These are phyloP conservation scores for Jacana jacana DNA, from an alignment of 2,113 vertebrate species.

Conservation along the genomic window DNA sequence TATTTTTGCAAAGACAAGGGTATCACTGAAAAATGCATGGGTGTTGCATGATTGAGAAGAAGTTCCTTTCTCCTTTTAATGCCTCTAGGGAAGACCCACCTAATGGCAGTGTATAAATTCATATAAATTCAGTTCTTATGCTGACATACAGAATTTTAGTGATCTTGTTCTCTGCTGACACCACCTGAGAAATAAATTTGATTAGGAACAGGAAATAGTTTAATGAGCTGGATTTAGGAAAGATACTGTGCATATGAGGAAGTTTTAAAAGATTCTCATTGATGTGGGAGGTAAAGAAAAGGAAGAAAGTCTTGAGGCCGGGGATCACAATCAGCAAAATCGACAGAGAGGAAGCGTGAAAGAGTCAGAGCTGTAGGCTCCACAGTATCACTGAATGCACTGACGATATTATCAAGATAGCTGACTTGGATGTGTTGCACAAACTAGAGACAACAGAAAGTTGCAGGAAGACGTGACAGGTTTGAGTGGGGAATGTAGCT, in stretches of 20 bases:
- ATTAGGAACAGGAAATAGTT: background rate
- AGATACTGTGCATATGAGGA: background rate
- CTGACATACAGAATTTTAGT: background rate
- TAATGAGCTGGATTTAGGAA: background rate
- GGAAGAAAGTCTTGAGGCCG: background rate
- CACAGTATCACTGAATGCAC: rapidly evolving
- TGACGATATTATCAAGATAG: background rate
- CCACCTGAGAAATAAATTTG: background rate
- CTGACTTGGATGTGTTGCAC: background rate
- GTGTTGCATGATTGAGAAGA: background rate
- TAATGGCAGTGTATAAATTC: background rate
- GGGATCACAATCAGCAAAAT: background rate
- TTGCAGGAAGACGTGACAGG: background rate
- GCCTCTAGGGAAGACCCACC: background rate
- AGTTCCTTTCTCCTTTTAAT: background rate
- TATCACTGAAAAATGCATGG: background rate
- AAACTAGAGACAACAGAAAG: background rate
- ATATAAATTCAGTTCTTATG: background rate
- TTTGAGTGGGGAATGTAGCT: background rate
- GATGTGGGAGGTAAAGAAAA: background rate
- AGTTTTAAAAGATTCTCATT: background rate
- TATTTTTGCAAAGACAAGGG: background rate
- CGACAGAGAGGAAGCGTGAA: background rate
- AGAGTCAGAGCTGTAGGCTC: background rate
- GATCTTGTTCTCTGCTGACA: background rate